These are phyloP conservation scores for Drosophila antonietae DNA, from an alignment of 2,888 invertebrate genomes.

Conservation along the genomic window DNA sequence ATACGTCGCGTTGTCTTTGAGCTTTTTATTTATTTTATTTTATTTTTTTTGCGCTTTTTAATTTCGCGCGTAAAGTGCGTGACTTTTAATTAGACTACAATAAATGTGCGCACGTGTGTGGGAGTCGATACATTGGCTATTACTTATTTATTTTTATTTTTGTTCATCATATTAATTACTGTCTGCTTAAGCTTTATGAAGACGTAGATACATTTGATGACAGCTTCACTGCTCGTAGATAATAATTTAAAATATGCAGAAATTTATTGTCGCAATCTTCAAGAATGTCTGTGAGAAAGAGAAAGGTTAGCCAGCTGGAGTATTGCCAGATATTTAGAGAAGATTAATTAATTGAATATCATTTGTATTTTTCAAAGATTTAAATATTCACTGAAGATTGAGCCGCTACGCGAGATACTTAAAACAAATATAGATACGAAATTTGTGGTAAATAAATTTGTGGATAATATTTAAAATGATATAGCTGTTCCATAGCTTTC, in stretches of 20 bases:
- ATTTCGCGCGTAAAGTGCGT: constrained; percentile 69
- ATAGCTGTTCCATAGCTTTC: neutral
- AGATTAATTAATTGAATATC: neutral
- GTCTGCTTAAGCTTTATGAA: constrained; percentile 1
- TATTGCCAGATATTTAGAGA: constrained; percentile 3
- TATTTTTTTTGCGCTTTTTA: constrained; percentile 17
- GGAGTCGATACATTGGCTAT: constrained; percentile 18
- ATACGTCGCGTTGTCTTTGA: constrained; percentile 70
- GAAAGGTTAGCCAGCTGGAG: neutral
- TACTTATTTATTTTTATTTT: constrained; percentile 1
- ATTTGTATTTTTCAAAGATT: neutral
- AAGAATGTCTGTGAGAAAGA: neutral
- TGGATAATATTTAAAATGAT: neutral
- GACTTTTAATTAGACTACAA: constrained; percentile 73
- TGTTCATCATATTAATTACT: neutral
- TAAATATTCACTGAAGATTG: neutral
- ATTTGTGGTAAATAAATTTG: neutral
- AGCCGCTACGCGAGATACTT: neutral
- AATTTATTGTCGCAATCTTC: neutral
- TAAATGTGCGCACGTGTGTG: constrained; percentile 56
- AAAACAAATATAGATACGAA: neutral
- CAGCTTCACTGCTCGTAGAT: constrained; percentile 3
- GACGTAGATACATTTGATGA: constrained; percentile 7
- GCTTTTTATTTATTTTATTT: constrained; percentile 3
- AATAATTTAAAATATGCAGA: constrained; percentile 4